Evolutionary conservation across 1,140 invertebrate species (phyloP).

Genomic region (Drosophila suzukii): DNA sequence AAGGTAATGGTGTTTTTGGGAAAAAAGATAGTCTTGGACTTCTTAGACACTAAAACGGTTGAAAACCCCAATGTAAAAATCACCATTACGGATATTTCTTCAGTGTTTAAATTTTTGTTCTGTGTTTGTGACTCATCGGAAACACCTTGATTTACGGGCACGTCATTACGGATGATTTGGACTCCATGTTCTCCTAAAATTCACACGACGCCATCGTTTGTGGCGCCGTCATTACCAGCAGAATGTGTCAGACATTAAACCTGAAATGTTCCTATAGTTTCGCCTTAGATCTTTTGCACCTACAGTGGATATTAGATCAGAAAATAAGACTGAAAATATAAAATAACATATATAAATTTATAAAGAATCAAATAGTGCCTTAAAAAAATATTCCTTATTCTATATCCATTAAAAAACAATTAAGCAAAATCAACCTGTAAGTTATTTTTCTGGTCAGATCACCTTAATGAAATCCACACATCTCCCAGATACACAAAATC

Average conservation of each 20-base stretch:
- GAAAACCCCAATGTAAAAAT: neutral
- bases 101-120: neutral
- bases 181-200: slow-evolving; percentile 8
- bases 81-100: neutral
- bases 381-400: too few species aligned
- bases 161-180: slow-evolving; percentile 17
- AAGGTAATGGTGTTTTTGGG: too few species aligned
- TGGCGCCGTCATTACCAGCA: slow-evolving; percentile 33
- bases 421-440: neutral
- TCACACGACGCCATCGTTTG: slow-evolving; percentile 57
- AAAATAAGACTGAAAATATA: neutral
- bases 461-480: neutral
- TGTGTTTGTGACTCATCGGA: slow-evolving; percentile 19
- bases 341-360: too few species aligned
- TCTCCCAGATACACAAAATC: slow-evolving; percentile 4
- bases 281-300: slow-evolving; percentile 15
- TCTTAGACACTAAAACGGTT: too few species aligned
- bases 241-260: slow-evolving; percentile 37
- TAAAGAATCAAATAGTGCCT: neutral
- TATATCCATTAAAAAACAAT: neutral
- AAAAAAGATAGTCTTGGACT: too few species aligned
- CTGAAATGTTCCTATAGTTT: slow-evolving; percentile 16
- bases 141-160: slow-evolving; percentile 33
- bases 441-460: too few species aligned
- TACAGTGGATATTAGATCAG: slow-evolving; percentile 12